Conservation (phyloP, 2,113 vertebrate species). For the Chloroceryle aenea region DNA sequence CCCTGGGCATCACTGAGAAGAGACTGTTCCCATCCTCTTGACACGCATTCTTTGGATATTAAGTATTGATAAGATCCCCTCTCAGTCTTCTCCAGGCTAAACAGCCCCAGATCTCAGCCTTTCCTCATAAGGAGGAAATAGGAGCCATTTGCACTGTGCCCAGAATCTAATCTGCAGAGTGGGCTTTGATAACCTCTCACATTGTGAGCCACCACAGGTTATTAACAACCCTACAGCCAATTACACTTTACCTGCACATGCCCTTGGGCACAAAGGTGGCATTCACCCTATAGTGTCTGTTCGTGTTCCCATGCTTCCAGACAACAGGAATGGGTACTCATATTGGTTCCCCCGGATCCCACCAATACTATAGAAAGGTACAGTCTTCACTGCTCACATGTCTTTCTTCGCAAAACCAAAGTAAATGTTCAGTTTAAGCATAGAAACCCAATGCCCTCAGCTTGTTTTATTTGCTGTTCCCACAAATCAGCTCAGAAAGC, state of each 20-base stretch:
- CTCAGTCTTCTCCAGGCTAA: not conserved
- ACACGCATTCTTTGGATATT: not conserved
- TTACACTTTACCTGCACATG: accelerated
- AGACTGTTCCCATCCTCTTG: not conserved
- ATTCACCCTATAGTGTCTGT: not conserved
- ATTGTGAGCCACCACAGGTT: accelerated
- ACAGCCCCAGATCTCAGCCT: not conserved
- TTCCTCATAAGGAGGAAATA: not conserved
- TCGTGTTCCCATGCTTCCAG: not conserved
- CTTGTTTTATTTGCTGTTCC: not conserved
- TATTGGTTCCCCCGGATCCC: accelerated
- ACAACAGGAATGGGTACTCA: accelerated
- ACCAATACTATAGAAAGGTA: accelerated
- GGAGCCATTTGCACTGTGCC: not conserved
- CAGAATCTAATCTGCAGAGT: accelerated
- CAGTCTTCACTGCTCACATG: accelerated
- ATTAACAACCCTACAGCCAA: not conserved
- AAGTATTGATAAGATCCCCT: not conserved
- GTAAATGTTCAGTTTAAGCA: not conserved
- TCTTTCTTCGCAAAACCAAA: not conserved
- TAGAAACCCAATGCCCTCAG: not conserved
- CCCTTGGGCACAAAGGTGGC: accelerated
- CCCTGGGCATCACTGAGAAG: not conserved
- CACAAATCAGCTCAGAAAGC: not conserved
- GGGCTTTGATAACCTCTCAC: accelerated